Conservation (phyloP, 2,888 invertebrate species). For the Saturnia pavonia region DNA sequence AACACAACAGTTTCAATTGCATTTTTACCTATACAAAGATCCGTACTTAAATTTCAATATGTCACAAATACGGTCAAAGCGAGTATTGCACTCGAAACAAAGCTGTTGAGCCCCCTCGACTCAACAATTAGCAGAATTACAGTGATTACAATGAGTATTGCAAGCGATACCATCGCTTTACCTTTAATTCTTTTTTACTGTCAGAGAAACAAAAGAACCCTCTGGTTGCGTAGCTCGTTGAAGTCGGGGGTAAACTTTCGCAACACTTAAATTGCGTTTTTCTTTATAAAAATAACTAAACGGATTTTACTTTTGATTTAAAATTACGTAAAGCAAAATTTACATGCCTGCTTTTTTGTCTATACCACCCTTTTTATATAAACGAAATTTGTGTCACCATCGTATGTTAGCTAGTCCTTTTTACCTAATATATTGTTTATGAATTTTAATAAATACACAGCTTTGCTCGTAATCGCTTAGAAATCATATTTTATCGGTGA, state of each 20-base stretch:
- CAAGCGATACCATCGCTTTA: slow-evolving; percentile 74
- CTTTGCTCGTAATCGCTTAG: too few relatives aligned
- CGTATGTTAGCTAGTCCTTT: too few relatives aligned
- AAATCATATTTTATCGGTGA: too few relatives aligned
- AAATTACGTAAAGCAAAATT: too few relatives aligned
- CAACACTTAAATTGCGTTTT: slow-evolving; percentile 44
- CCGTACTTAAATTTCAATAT: slow-evolving; percentile 69
- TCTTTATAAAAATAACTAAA: slow-evolving; percentile 1
- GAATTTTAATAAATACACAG: too few relatives aligned
- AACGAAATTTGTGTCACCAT: too few relatives aligned
- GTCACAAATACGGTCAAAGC: slow-evolving; percentile 74
- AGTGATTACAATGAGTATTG: slow-evolving; percentile 71
- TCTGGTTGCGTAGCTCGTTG: slow-evolving; percentile 74
- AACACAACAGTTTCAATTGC: slow-evolving; percentile 36
- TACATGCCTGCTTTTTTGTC: too few relatives aligned
- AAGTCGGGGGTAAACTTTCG: slow-evolving; percentile 45
- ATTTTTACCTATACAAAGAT: slow-evolving; percentile 45
- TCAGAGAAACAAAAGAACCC: slow-evolving; percentile 70
- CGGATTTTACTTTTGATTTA: too few relatives aligned
- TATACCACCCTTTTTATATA: too few relatives aligned
- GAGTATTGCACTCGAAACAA: slow-evolving; percentile 64
- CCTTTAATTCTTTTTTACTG: slow-evolving; percentile 56
- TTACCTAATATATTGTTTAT: too few relatives aligned
- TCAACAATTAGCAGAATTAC: slow-evolving; percentile 76
- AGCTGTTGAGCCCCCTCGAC: slow-evolving; percentile 49